Evolutionary conservation across 2,113 vertebrate species (phyloP).

Genomic region (Atractosteus spatula): DNA sequence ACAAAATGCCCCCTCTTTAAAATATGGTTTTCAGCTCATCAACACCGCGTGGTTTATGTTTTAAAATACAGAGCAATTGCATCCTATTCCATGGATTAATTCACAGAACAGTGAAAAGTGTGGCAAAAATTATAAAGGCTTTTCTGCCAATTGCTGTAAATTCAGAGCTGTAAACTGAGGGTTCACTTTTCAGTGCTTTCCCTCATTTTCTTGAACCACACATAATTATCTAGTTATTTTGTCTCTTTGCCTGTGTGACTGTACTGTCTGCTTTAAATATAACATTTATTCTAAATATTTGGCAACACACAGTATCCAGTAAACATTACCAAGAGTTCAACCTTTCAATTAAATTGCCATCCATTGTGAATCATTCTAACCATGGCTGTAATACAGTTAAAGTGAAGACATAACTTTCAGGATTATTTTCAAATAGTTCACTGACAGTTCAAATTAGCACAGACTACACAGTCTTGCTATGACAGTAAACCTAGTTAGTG

Average conservation of each 20-base stretch:
- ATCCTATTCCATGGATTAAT: conserved; percentile 2
- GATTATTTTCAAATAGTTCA: conserved; percentile 42
- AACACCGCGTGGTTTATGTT: not conserved
- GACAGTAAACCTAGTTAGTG: conserved; percentile 10
- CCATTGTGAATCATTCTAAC: conserved; percentile 56
- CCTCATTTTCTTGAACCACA: conserved; percentile 26
- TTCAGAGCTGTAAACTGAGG: conserved; percentile 53
- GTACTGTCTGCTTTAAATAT: conserved; percentile 55
- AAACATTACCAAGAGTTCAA: conserved; percentile 45
- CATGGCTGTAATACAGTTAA: conserved; percentile 59
- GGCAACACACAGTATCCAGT: conserved; percentile 57
- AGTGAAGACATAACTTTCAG: conserved; percentile 46
- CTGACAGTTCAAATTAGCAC: conserved; percentile 37
- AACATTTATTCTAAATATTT: conserved; percentile 47
- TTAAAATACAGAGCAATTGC: not conserved
- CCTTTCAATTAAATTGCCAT: conserved; percentile 62
- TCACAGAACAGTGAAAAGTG: not conserved
- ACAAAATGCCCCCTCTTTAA: not conserved
- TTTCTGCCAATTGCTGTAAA: conserved; percentile 36
- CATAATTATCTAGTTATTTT: conserved; percentile 31
- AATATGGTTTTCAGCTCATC: not conserved
- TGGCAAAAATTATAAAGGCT: conserved; percentile 33
- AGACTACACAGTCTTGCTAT: conserved; percentile 28
- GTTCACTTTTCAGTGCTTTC: conserved; percentile 50
- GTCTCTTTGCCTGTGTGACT: conserved; percentile 42